Conservation (phyloP, 2,797 vertebrate species). For the Pseudochirops cupreus region DNA sequence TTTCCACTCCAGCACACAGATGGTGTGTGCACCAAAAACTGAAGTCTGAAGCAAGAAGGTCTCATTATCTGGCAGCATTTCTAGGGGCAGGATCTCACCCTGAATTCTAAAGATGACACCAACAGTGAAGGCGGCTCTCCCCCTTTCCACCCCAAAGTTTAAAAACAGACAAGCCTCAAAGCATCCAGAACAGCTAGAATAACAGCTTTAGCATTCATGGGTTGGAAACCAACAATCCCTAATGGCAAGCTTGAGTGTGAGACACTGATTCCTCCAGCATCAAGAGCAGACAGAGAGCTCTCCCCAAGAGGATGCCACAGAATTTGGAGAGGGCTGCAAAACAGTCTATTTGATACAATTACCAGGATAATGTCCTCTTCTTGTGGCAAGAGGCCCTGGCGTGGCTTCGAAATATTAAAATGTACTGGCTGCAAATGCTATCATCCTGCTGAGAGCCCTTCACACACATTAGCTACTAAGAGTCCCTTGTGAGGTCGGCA, state of each 20-base stretch:
- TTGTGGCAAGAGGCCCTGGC: too few species aligned
- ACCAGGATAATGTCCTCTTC: background rate
- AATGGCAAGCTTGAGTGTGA: background rate
- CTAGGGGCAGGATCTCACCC: background rate
- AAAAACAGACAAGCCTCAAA: background rate
- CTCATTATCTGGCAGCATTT: accelerated
- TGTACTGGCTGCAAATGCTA: background rate
- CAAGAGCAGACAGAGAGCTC: accelerated
- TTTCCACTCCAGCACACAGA: background rate
- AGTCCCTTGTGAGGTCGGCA: background rate
- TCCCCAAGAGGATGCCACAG: background rate
- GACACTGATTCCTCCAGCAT: background rate
- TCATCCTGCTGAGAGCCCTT: background rate
- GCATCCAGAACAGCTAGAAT: conserved; percentile 6
- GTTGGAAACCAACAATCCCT: conserved; percentile 16
- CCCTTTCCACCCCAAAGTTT: conserved; percentile 26
- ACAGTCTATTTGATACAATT: background rate
- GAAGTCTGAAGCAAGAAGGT: background rate
- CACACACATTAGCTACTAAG: background rate
- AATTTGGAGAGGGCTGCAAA: background rate
- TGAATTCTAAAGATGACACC: background rate
- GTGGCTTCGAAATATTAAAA: accelerated
- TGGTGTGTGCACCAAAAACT: conserved; percentile 12
- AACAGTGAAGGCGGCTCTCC: background rate
- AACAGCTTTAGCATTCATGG: conserved; percentile 43